A percentile compares a stretch with the other conserved stretches of the same genome.
phyloP scores from a whole-genome alignment of 2,797 vertebrate species.

The Micropoecilia bifurca region DNA sequence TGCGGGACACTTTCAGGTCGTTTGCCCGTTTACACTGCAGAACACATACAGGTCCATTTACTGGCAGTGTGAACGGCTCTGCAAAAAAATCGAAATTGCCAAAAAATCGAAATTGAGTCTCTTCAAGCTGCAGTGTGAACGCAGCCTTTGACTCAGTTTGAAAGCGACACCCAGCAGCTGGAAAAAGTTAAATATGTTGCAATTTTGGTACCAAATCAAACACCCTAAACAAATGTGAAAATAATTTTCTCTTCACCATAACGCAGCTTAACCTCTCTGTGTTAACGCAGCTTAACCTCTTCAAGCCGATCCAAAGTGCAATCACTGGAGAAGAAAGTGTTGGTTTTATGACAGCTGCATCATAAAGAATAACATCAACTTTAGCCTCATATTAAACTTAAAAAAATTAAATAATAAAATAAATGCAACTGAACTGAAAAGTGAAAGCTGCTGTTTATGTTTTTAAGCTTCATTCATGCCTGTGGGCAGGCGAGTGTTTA shows the following conservation, averaged over 20 bases:
- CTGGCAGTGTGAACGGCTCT: no score
- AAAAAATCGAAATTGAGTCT: no score
- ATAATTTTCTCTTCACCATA: not conserved
- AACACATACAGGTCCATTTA: no score
- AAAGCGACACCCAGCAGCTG: no score
- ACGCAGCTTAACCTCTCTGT: not conserved
- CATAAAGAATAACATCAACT: not conserved
- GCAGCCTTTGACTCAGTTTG: no score
- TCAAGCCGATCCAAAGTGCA: not conserved
- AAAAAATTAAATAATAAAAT: not conserved
- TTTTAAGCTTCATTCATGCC: conserved; percentile 26
- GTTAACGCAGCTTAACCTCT: not conserved
- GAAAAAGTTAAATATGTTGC: no score
- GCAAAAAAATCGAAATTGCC: no score
- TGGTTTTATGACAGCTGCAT: not conserved
- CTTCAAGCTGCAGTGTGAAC: no score
- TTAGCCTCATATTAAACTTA: not conserved
- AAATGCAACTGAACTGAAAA: conserved; percentile 13
- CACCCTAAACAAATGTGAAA: not conserved
- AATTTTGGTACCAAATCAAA: no score
- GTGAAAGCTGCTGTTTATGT: conserved; percentile 22
- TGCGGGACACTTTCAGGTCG: no score
- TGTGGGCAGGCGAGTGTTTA: conserved; percentile 35
- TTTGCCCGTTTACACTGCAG: no score
- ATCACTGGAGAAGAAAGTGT: not conserved